Conservation (phyloP, 2,888 invertebrate species). For the Fabriciana adippe region DNA sequence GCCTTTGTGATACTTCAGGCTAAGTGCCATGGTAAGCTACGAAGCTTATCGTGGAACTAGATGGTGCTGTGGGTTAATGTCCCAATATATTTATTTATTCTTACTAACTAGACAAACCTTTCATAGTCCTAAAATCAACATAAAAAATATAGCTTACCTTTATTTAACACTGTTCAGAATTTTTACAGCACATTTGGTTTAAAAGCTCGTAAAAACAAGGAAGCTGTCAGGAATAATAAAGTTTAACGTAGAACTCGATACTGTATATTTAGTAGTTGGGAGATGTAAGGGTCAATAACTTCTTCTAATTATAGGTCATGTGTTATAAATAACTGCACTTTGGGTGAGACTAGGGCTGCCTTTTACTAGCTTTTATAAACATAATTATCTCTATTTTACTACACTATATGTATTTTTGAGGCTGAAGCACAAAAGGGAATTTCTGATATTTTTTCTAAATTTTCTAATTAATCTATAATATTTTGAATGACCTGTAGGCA, state of each 20-base stretch:
- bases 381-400: not conserved
- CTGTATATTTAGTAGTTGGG: slow-evolving; percentile 24
- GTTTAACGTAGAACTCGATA: slow-evolving; percentile 28
- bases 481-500: too few relatives aligned
- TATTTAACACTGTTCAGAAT: not conserved
- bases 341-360: slow-evolving; percentile 31
- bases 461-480: too few relatives aligned
- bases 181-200: not conserved
- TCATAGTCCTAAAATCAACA: not conserved
- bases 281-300: slow-evolving; percentile 34
- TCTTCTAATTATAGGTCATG: slow-evolving; percentile 36
- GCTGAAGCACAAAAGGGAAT: too few relatives aligned
- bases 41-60: too few relatives aligned
- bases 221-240: slow-evolving; percentile 28
- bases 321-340: slow-evolving; percentile 37
- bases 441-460: too few relatives aligned
- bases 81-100: too few relatives aligned
- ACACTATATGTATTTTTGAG: not conserved
- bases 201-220: slow-evolving; percentile 16
- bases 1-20: too few relatives aligned
- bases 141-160: not conserved
- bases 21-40: too few relatives aligned
- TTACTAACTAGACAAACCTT: too few relatives aligned
- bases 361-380: too few relatives aligned
- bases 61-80: too few relatives aligned